These are phyloP conservation scores for Ataeniobius toweri DNA, from an alignment of 2,797 vertebrate species.

Conservation along the genomic window DNA sequence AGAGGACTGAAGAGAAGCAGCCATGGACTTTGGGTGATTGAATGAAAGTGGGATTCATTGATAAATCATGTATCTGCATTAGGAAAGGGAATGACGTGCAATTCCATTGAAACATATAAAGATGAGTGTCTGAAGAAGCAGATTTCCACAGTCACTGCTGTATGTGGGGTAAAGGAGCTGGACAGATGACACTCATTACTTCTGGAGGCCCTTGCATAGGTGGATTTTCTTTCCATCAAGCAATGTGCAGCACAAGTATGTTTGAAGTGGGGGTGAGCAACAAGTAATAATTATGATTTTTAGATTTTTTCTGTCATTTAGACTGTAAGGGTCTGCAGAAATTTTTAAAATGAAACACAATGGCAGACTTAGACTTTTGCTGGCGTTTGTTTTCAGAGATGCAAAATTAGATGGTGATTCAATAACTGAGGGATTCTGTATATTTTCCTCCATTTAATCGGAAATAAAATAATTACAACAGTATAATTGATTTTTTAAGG, in stretches of 20 bases:
- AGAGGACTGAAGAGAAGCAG: neutral
- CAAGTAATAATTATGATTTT: neutral
- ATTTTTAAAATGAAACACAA: neutral
- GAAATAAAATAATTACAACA: neutral
- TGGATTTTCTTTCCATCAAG: neutral
- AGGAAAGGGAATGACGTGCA: neutral
- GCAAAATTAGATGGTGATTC: neutral
- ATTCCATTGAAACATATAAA: neutral
- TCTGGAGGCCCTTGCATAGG: neutral
- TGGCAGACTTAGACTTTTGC: neutral
- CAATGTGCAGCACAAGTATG: too few relatives aligned
- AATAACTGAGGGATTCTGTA: neutral
- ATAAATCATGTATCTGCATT: neutral
- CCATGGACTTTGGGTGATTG: neutral
- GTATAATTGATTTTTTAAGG: too few relatives aligned
- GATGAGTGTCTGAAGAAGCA: neutral
- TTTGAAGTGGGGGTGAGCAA: too few relatives aligned
- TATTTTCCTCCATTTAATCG: neutral
- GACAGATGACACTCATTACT: too few relatives aligned
- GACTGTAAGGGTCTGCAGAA: neutral
- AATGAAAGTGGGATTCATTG: neutral
- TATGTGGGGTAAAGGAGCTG: too few relatives aligned
- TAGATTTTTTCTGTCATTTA: neutral
- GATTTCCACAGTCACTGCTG: neutral
- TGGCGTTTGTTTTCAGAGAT: neutral